Conservation (phyloP, 2,888 invertebrate genomes). For the Melieria omissa region DNA sequence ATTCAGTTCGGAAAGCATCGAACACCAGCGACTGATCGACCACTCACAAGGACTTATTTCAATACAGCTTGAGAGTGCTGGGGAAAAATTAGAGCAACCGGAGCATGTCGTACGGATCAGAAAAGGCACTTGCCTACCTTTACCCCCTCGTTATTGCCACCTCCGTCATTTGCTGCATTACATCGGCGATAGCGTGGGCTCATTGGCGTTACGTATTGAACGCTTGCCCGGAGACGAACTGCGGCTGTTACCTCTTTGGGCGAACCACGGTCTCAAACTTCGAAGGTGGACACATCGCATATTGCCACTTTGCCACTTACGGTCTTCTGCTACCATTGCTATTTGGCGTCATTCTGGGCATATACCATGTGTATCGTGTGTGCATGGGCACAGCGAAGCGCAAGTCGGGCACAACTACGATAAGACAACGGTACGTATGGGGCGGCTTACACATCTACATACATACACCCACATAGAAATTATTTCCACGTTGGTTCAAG, state of each 20-base stretch:
- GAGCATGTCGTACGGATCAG: conserved; percentile 62
- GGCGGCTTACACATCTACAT: no score
- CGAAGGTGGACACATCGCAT: conserved; percentile 74
- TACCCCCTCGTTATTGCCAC: conserved; percentile 61
- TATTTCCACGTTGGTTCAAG: no score
- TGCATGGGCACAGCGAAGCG: conserved; percentile 72
- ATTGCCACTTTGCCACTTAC: conserved; percentile 76
- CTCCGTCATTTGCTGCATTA: conserved; percentile 62
- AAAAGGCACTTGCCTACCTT: conserved; percentile 60
- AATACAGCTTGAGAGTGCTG: no score
- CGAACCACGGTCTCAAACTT: conserved; percentile 73
- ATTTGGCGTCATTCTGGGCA: conserved; percentile 73
- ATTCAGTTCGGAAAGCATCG: no score
- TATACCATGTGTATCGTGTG: conserved; percentile 77
- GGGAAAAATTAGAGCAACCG: not conserved
- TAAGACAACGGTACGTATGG: conserved; percentile 62
- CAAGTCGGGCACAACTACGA: conserved; percentile 61
- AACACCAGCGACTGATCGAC: no score
- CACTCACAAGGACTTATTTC: no score
- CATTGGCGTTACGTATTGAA: conserved; percentile 76
- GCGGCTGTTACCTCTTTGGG: conserved; percentile 77
- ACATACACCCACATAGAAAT: no score
- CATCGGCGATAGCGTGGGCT: conserved; percentile 73
- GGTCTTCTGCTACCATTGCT: conserved; percentile 74
- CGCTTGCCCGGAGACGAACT: conserved; percentile 74